Evolutionary conservation across 92 coral and sea anemone species (phyloP), one percentile per base, ranked within the genome.

Genomic region (Parazoanthus darwini): DNA sequence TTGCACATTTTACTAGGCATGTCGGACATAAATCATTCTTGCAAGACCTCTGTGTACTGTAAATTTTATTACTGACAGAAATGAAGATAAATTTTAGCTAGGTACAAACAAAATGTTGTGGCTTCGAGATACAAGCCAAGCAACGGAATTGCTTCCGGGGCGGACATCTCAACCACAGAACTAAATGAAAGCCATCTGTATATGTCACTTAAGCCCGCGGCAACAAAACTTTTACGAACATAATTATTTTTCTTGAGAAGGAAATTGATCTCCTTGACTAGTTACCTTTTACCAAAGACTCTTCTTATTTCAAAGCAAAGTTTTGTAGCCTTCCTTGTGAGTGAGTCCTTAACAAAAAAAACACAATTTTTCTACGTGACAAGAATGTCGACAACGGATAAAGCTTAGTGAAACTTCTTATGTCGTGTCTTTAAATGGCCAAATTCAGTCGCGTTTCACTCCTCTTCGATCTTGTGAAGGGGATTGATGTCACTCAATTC

Each of bases 81-180:
- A 13, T 15, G 3, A 14, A 5, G 44, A 74, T 74, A 76, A 5
- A 54, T 2, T 13, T 29, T 54, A 13, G 20, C 10, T 74, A 39
- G 20, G 14, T 54, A 11, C 59, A 54, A 54, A 54, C 59, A 74
- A 20, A 37, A 38, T 76, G 25, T 39, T 37, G 54, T 76, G 79
- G 79, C 79, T 38, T 38, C 79, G 0, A 5, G 78, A 2, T 16
- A 29, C 46, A 15, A 23, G 70, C 70, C 70, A 63, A 63, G 70
- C 66, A 39, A 74, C 37, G 36, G 44, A 33, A 74, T 74, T 35
- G 25, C 80, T 76, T 76, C 80, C 80, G 80, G 80, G 80, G 80
- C 46, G 80, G 54, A n/a, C 16, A 22, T 6, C 20, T 37, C n/a
- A 37, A 76, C 80, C n/a, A 39, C 33, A 76, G 33, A 23, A 22